phyloP scores from a whole-genome alignment of 2,888 invertebrate species.

The Dasysyrphus albostriatus region DNA sequence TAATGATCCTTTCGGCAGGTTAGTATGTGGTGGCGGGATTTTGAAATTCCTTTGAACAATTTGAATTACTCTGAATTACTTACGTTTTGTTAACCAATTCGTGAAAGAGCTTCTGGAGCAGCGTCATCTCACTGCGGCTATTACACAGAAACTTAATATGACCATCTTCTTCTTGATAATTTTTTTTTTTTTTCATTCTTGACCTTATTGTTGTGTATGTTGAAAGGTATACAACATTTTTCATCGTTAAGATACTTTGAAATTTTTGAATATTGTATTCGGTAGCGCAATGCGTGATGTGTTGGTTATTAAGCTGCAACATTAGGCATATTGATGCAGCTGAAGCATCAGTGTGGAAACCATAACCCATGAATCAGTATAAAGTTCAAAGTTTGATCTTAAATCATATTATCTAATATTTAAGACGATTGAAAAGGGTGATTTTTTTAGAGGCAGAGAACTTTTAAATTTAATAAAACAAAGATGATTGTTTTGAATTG shows the following conservation, averaged over 20 bases:
- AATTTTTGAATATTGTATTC: slow-evolving; percentile 64
- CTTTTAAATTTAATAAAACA: too few species aligned
- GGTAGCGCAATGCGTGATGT: slow-evolving; percentile 49
- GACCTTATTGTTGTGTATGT: slow-evolving; percentile 37
- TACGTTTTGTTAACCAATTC: slow-evolving; percentile 72
- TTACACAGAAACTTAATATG: not conserved
- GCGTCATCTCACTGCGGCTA: slow-evolving; percentile 18
- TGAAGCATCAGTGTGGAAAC: not conserved
- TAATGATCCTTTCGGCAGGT: slow-evolving; percentile 75
- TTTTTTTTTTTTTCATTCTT: slow-evolving; percentile 5
- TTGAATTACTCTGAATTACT: slow-evolving; percentile 74
- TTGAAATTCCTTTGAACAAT: slow-evolving; percentile 68
- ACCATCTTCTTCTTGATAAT: slow-evolving; percentile 44
- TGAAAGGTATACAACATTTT: slow-evolving; percentile 63
- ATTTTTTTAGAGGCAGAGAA: too few species aligned
- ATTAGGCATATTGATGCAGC: not conserved
- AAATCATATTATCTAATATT: too few species aligned
- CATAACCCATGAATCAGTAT: too few species aligned
- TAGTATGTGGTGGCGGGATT: slow-evolving; percentile 57
- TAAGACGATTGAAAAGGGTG: too few species aligned
- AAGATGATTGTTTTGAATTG: too few species aligned
- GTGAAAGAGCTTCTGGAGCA: slow-evolving; percentile 73
- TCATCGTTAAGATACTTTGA: slow-evolving; percentile 61
- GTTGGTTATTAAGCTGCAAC: not conserved
- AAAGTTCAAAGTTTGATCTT: too few species aligned